These are phyloP conservation scores for Hipparchia semele DNA, from an alignment of 2,888 invertebrate species.

Conservation along the genomic window DNA sequence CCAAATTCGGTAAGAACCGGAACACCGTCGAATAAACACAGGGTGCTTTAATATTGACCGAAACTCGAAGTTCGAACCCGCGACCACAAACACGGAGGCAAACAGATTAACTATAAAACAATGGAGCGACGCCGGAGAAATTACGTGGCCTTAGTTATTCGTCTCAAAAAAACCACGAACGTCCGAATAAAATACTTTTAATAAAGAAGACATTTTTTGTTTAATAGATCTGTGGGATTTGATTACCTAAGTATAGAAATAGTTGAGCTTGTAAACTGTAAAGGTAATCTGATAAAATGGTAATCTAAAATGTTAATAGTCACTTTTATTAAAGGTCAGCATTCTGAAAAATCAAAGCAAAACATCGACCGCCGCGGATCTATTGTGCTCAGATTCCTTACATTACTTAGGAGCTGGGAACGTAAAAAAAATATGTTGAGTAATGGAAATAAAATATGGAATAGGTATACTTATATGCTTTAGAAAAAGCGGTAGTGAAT, in stretches of 20 bases:
- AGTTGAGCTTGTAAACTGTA: no score
- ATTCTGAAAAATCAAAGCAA: no score
- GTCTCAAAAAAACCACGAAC: not conserved
- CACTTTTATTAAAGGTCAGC: no score
- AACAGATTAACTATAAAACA: slow-evolving; percentile 71
- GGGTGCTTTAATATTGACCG: slow-evolving; percentile 66
- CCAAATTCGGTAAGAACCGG: slow-evolving; percentile 43
- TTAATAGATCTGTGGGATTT: not conserved
- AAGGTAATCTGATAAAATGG: no score
- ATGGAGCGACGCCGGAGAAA: slow-evolving; percentile 35
- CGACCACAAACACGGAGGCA: slow-evolving; percentile 62
- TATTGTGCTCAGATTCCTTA: no score
- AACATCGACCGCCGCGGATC: no score
- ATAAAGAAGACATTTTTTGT: not conserved
- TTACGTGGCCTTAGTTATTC: not conserved
- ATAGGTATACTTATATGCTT: not conserved
- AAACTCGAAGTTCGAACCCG: slow-evolving; percentile 58
- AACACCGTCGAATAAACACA: slow-evolving; percentile 50
- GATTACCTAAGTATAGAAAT: no score
- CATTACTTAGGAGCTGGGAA: no score
- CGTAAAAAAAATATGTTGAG: no score
- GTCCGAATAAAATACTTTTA: not conserved
- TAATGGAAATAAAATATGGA: no score
- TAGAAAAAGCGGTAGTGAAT: not conserved
- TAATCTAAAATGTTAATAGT: no score